phyloP scores from a whole-genome alignment of 1,140 invertebrate genomes.

The Drosophila leontia region DNA sequence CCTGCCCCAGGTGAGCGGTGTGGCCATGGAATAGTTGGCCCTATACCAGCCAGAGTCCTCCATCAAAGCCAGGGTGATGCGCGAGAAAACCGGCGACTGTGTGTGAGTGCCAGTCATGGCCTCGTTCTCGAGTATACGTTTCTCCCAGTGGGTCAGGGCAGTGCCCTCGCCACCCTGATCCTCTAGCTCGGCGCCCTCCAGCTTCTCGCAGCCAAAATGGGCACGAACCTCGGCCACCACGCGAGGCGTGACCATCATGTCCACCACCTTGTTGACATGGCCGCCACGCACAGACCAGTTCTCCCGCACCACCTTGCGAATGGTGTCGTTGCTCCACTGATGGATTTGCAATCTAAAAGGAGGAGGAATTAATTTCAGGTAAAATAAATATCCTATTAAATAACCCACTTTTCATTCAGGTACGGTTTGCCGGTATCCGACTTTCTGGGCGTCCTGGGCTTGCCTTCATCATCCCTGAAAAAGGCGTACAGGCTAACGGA shows the following conservation, averaged over 20 bases:
- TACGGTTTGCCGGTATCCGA: slow-evolving; percentile 94
- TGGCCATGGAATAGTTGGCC: slow-evolving; percentile 95
- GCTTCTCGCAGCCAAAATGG: slow-evolving; percentile 95
- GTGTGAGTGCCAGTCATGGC: slow-evolving; percentile 99
- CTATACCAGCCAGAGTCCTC: slow-evolving; percentile 99
- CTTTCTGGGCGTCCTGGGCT: slow-evolving; percentile 92
- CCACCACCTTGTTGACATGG: slow-evolving; percentile 90
- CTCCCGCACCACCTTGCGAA: slow-evolving; percentile 91
- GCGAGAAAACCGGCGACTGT: slow-evolving; percentile 98
- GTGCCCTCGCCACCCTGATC: slow-evolving; percentile 99
- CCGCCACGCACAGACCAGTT: slow-evolving; percentile 95
- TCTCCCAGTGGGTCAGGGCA: slow-evolving; percentile 99
- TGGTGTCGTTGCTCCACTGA: slow-evolving; percentile 96
- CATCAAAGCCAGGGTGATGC: slow-evolving; percentile 98
- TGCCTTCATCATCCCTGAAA: slow-evolving; percentile 91
- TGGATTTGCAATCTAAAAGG: slow-evolving; percentile 92
- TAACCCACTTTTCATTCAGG: slow-evolving; percentile 95
- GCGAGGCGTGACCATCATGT: slow-evolving; percentile 96
- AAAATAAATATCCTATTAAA: no score
- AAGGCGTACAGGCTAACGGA: slow-evolving; percentile 98
- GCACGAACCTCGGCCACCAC: slow-evolving; percentile 93
- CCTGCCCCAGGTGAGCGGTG: slow-evolving; percentile 95
- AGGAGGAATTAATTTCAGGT: not conserved
- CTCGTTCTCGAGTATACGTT: slow-evolving; percentile 99
- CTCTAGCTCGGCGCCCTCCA: slow-evolving; percentile 99